Evolutionary conservation across 2,888 invertebrate genomes (phyloP).

Genomic region (Coecobrya sp.): DNA sequence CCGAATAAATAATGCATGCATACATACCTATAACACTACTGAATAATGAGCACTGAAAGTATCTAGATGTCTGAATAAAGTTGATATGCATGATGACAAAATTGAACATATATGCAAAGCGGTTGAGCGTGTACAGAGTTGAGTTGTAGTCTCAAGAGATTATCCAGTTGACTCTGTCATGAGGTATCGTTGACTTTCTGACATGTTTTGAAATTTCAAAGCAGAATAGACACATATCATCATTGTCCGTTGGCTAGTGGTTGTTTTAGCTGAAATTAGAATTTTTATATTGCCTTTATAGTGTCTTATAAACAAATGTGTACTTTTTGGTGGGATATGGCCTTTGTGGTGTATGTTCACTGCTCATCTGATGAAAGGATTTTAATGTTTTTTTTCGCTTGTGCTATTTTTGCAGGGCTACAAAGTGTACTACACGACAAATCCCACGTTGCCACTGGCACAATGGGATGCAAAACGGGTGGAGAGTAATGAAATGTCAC

Average conservation of each 20-base stretch:
- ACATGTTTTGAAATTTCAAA: not conserved
- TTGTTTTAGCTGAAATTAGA: not conserved
- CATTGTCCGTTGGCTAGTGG: not conserved
- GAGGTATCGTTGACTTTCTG: not conserved
- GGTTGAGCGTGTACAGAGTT: not conserved
- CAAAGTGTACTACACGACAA: constrained; percentile 98
- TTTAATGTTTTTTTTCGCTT: not conserved
- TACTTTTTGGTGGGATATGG: not conserved
- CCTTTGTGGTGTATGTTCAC: not conserved
- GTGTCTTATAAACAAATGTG: not conserved
- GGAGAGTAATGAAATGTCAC: constrained; percentile 97
- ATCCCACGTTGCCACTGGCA: constrained; percentile 94
- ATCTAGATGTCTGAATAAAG: too few relatives aligned
- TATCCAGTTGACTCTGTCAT: not conserved
- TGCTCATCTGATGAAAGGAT: not conserved
- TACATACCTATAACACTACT: too few relatives aligned
- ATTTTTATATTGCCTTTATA: not conserved
- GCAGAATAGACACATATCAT: not conserved
- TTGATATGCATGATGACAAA: not conserved
- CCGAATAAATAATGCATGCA: not conserved
- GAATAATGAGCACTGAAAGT: too few relatives aligned
- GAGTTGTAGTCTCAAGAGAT: not conserved
- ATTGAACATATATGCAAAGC: not conserved
- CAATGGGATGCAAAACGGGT: constrained; percentile 98
- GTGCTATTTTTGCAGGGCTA: constrained; percentile 92